A percentile compares a stretch with the other conserved stretches of the same genome.
These are phyloP conservation scores for Andrena trimmerana DNA, from an alignment of 2,888 invertebrate species.

Conservation along the genomic window DNA sequence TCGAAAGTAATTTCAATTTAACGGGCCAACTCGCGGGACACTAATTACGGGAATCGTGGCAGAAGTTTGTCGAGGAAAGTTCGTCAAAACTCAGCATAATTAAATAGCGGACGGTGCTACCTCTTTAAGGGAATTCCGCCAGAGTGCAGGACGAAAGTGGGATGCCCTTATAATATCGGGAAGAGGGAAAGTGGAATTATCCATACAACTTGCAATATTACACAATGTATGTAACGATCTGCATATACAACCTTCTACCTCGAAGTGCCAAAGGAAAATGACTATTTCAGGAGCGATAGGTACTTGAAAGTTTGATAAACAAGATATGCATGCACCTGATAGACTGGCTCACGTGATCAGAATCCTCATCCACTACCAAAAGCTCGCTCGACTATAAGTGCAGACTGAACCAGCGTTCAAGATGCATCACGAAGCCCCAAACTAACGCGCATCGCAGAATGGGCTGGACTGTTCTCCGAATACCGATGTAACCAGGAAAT, in stretches of 20 bases:
- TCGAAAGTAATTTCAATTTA: conserved; percentile 56
- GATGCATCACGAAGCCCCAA: conserved; percentile 7
- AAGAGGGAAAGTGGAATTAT: neutral
- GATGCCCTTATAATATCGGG: conserved; percentile 15
- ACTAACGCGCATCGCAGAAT: conserved; percentile 38
- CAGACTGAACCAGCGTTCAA: neutral
- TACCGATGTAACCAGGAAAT: conserved; percentile 62
- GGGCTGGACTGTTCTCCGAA: conserved; percentile 43
- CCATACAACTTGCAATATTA: too few species aligned
- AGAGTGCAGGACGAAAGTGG: conserved; percentile 2
- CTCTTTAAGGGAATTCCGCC: conserved; percentile 33
- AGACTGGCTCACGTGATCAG: neutral
- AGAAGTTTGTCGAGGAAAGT: conserved; percentile 48
- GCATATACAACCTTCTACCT: too few species aligned
- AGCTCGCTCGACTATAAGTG: neutral
- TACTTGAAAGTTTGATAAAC: neutral
- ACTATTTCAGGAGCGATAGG: too few species aligned
- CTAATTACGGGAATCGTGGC: conserved; percentile 64
- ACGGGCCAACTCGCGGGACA: conserved; percentile 43
- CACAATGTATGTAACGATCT: too few species aligned
- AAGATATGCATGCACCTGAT: neutral
- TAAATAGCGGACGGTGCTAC: conserved; percentile 51
- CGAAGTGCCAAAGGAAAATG: too few species aligned
- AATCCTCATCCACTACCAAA: neutral
- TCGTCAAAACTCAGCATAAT: conserved; percentile 66